Evolutionary conservation across 1,140 invertebrate genomes (phyloP).

Genomic region (Bombus waltoni): DNA sequence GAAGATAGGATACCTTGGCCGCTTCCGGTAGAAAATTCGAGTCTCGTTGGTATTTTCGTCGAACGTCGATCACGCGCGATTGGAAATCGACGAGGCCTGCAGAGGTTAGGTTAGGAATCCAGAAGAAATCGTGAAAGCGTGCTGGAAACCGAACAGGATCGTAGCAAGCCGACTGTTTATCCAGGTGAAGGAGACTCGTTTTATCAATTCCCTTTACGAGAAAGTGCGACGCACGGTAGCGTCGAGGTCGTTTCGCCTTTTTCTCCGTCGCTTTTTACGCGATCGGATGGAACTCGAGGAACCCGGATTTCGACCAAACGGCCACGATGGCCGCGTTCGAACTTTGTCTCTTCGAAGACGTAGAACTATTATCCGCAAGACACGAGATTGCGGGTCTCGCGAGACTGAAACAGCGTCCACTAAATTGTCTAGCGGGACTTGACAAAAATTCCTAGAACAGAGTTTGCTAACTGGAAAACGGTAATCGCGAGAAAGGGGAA

Average conservation of each 20-base stretch:
- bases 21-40: no score
- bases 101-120: not conserved
- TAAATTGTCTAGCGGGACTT: no score
- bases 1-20: not conserved
- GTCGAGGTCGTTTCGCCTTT: conserved; percentile 1
- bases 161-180: not conserved
- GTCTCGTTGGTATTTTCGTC: not conserved
- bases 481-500: not conserved
- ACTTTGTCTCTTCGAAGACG: no score
- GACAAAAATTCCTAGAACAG: not conserved
- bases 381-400: no score
- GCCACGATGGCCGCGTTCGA: no score
- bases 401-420: no score
- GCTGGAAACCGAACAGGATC: conserved; percentile 6
- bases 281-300: not conserved
- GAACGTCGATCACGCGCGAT: not conserved
- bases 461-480: not conserved
- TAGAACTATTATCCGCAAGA: no score
- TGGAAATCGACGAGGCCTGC: not conserved
- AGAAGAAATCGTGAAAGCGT: conserved; percentile 27
- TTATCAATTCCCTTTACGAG: conserved; percentile 22
- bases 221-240: conserved; percentile 12
- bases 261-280: not conserved
- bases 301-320: not conserved
- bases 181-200: conserved; percentile 48